phyloP scores from a whole-genome alignment of 1,140 invertebrate species.

The Nylanderia fulva region DNA sequence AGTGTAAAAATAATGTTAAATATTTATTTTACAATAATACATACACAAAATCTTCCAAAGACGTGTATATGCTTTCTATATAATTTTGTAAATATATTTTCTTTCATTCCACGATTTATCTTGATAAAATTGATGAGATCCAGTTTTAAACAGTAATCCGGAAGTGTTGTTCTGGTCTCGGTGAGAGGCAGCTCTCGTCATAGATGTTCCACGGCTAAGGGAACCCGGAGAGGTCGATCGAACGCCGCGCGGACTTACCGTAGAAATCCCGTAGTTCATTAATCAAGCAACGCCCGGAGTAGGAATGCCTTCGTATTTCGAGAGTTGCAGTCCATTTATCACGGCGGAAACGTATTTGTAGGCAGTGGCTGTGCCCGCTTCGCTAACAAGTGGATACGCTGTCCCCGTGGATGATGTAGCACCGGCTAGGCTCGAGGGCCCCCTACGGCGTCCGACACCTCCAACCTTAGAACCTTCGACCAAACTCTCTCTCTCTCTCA shows the following conservation, averaged over 20 bases:
- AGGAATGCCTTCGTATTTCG: constrained; percentile 84
- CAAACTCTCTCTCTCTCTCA: constrained; percentile 72
- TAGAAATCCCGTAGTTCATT: constrained; percentile 84
- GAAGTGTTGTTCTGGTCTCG: constrained; percentile 34
- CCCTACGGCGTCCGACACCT: constrained; percentile 84
- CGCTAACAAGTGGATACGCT: constrained; percentile 85
- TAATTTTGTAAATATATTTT: background rate
- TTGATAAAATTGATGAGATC: constrained; percentile 10
- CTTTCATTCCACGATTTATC: background rate
- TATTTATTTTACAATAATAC: background rate
- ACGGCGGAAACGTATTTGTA: constrained; percentile 84
- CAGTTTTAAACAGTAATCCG: constrained; percentile 23
- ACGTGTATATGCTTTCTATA: background rate
- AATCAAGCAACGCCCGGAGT: constrained; percentile 84
- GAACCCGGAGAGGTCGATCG: constrained; percentile 63
- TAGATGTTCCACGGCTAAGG: constrained; percentile 39
- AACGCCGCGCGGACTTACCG: constrained; percentile 69
- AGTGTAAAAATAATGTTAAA: background rate
- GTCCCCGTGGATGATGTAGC: constrained; percentile 85
- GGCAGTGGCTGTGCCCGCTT: constrained; percentile 82
- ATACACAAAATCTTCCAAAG: too few species aligned
- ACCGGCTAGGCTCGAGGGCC: constrained; percentile 80
- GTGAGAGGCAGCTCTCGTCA: constrained; percentile 9
- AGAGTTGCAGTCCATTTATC: constrained; percentile 85
- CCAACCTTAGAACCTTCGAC: constrained; percentile 82